Percentiles rank a stretch among this genome's conserved stretches.
These are phyloP conservation scores for Malaclemys terrapin DNA, from an alignment of 2,113 vertebrate genomes.

Conservation along the genomic window DNA sequence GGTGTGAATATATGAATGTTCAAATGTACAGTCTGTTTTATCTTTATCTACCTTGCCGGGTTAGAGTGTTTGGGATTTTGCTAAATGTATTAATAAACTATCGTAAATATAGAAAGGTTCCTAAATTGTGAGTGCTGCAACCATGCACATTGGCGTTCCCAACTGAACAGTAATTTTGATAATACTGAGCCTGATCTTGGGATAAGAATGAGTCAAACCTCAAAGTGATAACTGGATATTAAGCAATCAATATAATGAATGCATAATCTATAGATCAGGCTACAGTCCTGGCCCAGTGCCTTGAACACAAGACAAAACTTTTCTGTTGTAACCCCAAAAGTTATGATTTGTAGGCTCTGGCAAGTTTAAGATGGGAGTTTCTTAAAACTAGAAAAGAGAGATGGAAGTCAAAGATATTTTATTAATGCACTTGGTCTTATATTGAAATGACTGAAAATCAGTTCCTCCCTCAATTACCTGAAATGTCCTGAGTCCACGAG, in stretches of 20 bases:
- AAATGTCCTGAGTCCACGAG: not conserved
- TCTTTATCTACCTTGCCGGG: too few species aligned
- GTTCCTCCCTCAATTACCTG: accelerated
- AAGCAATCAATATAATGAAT: not conserved
- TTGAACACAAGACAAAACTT: not conserved
- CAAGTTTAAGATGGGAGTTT: not conserved
- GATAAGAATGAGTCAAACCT: not conserved
- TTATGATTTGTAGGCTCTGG: not conserved
- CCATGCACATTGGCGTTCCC: not conserved
- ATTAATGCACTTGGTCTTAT: not conserved
- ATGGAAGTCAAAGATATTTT: not conserved
- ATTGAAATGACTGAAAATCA: not conserved
- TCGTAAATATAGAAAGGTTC: too few species aligned
- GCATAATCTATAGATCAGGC: not conserved
- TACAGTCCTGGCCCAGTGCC: accelerated
- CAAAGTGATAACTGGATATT: not conserved
- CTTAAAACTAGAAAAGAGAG: not conserved
- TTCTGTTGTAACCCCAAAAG: not conserved
- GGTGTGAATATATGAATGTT: too few species aligned
- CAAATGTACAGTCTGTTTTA: too few species aligned
- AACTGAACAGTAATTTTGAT: not conserved
- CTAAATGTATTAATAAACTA: not conserved
- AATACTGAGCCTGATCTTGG: not conserved
- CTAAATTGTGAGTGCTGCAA: not conserved
- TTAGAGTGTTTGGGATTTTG: too few species aligned